These are phyloP conservation scores for Daubentonia madagascariensis DNA, from an alignment of 2,113 vertebrate species.

Conservation along the genomic window DNA sequence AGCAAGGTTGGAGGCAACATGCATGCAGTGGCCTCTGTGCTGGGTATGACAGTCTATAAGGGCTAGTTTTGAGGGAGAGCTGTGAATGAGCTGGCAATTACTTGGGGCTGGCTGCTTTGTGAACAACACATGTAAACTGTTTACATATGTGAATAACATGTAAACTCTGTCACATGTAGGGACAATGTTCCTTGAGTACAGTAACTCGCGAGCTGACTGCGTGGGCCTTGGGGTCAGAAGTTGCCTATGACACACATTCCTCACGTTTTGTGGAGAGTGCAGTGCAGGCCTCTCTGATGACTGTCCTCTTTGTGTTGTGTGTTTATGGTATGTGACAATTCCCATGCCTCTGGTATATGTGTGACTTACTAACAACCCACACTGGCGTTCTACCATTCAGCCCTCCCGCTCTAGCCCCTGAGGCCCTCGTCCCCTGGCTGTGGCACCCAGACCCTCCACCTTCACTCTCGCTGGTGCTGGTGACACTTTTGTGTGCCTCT, in stretches of 20 bases:
- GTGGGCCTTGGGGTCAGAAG: not conserved
- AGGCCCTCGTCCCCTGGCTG: not conserved
- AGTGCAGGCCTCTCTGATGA: not conserved
- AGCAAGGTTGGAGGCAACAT: not conserved
- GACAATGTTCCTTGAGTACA: not conserved
- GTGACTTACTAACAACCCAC: not conserved
- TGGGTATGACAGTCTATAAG: not conserved
- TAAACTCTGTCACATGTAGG: too few species aligned
- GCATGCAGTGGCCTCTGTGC: fast-evolving
- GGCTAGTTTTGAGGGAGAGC: not conserved
- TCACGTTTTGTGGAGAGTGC: not conserved
- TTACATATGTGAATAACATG: too few species aligned
- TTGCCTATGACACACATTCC: not conserved
- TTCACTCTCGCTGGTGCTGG: fast-evolving
- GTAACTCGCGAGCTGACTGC: not conserved
- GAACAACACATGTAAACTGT: not conserved
- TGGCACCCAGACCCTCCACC: fast-evolving
- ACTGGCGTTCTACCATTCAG: fast-evolving
- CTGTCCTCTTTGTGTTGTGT: fast-evolving
- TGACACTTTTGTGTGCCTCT: not conserved
- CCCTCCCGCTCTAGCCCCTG: fast-evolving
- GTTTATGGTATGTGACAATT: not conserved
- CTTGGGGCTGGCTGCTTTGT: not conserved
- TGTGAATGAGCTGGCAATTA: not conserved
- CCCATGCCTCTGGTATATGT: too few species aligned